Conservation (phyloP, 2,888 invertebrate species). For the Lampropteryx suffumata region DNA sequence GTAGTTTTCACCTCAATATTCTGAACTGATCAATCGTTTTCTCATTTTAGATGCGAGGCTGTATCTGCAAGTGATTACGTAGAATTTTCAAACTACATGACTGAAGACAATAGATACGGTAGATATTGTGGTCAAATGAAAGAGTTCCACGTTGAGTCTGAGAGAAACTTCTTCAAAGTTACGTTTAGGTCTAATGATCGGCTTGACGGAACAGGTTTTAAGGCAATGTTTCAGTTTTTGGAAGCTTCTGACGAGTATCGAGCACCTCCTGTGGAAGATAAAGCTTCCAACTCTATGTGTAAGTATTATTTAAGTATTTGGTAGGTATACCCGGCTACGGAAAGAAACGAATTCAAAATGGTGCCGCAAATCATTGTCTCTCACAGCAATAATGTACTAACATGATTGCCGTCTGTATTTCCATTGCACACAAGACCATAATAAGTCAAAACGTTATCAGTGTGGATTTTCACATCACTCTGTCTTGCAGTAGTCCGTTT, state of each 20-base stretch:
- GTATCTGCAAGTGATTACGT: conserved; percentile 97
- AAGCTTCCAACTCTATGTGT: conserved; percentile 61
- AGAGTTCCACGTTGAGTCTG: conserved; percentile 92
- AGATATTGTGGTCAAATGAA: conserved; percentile 94
- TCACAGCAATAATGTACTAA: too few relatives aligned
- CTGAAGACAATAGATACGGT: conserved; percentile 93
- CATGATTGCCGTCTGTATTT: too few relatives aligned
- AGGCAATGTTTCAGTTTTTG: conserved; percentile 94
- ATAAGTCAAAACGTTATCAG: too few relatives aligned
- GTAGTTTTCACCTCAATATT: too few relatives aligned
- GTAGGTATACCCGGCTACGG: too few relatives aligned
- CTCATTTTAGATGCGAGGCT: conserved; percentile 91
- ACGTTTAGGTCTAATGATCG: conserved; percentile 97
- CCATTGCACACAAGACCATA: too few relatives aligned
- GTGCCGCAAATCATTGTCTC: too few relatives aligned
- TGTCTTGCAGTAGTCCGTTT: too few relatives aligned
- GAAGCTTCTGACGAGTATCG: conserved; percentile 85
- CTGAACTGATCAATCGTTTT: not conserved
- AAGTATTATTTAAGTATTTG: conserved; percentile 45
- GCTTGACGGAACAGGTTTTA: conserved; percentile 96
- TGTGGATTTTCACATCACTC: too few relatives aligned
- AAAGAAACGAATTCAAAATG: too few relatives aligned
- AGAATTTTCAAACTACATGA: conserved; percentile 97
- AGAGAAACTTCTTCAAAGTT: conserved; percentile 96
- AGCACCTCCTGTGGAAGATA: conserved; percentile 68